These are phyloP conservation scores for Pangasianodon hypophthalmus DNA, from an alignment of 2,113 vertebrate species.

Conservation along the genomic window DNA sequence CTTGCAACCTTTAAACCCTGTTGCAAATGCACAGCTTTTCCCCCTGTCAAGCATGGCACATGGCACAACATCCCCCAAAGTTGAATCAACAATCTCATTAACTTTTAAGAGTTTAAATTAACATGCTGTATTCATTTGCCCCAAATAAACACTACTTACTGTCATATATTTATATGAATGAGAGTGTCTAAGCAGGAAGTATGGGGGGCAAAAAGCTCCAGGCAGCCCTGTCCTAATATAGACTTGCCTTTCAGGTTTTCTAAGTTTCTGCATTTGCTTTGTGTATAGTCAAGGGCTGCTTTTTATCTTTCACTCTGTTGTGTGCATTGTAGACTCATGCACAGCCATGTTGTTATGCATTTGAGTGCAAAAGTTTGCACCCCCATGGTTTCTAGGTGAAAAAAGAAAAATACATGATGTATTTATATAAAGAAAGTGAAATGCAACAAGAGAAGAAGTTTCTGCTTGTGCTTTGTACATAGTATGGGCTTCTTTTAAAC, in stretches of 20 bases:
- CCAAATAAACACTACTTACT: neutral
- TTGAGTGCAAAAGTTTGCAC: neutral
- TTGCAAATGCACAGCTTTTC: neutral
- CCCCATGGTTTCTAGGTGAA: neutral
- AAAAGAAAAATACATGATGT: neutral
- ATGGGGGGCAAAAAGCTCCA: neutral
- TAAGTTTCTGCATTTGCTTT: neutral
- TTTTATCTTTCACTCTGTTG: neutral
- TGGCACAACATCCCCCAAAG: neutral
- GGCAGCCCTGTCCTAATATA: neutral
- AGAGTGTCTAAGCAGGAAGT: neutral
- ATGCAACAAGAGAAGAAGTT: neutral
- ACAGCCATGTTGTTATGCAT: neutral
- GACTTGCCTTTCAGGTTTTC: constrained; percentile 58
- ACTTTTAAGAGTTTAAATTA: neutral
- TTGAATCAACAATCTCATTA: neutral
- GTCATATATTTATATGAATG: neutral
- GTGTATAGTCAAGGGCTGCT: neutral
- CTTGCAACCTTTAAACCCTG: neutral
- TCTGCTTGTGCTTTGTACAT: neutral
- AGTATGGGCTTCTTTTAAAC: neutral
- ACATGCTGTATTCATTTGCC: neutral
- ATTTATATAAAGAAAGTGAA: neutral
- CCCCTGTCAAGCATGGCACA: neutral
- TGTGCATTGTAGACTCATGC: no score